Evolutionary conservation across 2,797 vertebrate genomes (phyloP), one percentile per base, ranked within the genome.

Genomic region (Danio aesculapii): DNA sequence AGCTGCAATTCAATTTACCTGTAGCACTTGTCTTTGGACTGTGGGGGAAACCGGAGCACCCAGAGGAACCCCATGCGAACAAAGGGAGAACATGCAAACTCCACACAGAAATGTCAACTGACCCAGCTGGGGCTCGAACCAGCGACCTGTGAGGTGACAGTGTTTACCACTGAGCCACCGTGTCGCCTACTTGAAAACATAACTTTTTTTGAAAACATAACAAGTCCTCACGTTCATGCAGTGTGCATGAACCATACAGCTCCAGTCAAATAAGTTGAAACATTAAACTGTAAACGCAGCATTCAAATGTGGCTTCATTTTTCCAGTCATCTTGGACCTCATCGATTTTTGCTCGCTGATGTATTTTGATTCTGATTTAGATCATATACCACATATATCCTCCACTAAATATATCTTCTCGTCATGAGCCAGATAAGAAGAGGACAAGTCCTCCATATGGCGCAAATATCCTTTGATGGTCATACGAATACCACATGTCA

Each of bases 401-500:
- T 72, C 50, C 63, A 64, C 71, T 64, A 52, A 79, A 52, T 64
- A 61, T 63, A 57, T 53, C 82, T 79, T 81, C 68, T 50, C 12
- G 50, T 75, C 52, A 81, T 75, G 74, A 75, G 83, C 64, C 12
- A 44, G 74, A 72, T 62, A 81, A 80, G 68, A 84, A 78, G 67
- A 81, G 68, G 52, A 77, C 62, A 68, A 82, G 77, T 63, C 67
- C 66, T 84, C 82, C 86, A 87, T 85, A 84, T 85, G 84, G 80
- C 16, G 47, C 71, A 84, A 83, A 82, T 52, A 76, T 73, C 30
- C 84, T 87, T 86, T 87, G 84, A 84, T 84, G 79, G 66, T 74
- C 84, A 86, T 84, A 75, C 81, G 81, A 50, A 64, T 73, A 72
- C 86, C 84, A 86, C 68, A 86, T 87, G 86, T 86, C 79, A 84